Percentiles rank a stretch among this genome's conserved stretches.
Evolutionary conservation across 2,113 vertebrate species (phyloP).

Genomic region (Seriola rivoliana): DNA sequence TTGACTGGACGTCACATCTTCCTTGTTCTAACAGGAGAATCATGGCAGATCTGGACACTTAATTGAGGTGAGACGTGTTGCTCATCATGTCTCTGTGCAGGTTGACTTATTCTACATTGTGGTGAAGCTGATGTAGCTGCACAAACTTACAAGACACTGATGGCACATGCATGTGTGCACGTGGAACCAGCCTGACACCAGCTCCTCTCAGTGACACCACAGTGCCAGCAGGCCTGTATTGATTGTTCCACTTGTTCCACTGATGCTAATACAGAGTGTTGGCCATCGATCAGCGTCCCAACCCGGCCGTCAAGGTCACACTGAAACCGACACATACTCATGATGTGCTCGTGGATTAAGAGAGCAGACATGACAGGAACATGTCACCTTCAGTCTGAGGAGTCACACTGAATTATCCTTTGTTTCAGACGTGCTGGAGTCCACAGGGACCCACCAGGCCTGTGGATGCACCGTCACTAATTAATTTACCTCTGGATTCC

Average conservation of each 20-base stretch:
- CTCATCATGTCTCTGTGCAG: not conserved
- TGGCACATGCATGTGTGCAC: not conserved
- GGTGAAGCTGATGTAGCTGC: too few relatives aligned
- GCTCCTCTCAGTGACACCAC: slow-evolving; percentile 42
- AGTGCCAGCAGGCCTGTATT: slow-evolving; percentile 56
- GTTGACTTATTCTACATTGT: not conserved
- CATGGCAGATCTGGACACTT: not conserved
- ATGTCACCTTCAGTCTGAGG: not conserved
- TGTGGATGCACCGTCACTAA: slow-evolving; percentile 13
- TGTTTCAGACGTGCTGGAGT: not conserved
- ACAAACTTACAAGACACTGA: not conserved
- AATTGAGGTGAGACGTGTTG: not conserved
- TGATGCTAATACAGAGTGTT: slow-evolving; percentile 56
- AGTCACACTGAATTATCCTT: not conserved
- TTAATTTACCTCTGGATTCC: slow-evolving; percentile 32
- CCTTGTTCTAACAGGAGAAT: too few relatives aligned
- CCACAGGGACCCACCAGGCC: slow-evolving; percentile 6
- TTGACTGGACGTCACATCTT: too few relatives aligned
- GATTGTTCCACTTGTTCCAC: slow-evolving; percentile 76
- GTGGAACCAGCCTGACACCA: not conserved
- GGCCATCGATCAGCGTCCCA: slow-evolving; percentile 33
- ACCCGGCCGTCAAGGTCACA: slow-evolving; percentile 33
- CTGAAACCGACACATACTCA: not conserved
- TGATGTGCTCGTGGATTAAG: not conserved
- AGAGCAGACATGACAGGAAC: not conserved